These are phyloP conservation scores for Aphis gossypii DNA, from an alignment of 1,140 invertebrate genomes.

Conservation along the genomic window DNA sequence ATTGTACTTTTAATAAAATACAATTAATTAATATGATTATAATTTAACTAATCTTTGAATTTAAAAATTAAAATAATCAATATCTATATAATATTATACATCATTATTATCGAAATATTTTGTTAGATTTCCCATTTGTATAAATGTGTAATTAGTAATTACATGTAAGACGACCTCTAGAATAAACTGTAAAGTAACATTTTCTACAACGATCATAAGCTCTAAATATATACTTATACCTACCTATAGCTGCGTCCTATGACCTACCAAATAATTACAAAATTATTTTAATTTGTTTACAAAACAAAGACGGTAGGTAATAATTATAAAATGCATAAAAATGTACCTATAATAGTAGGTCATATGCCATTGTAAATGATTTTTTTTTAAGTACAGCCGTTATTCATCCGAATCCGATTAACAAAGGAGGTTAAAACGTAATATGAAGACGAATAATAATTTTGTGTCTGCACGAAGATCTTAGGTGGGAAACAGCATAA, in stretches of 20 bases:
- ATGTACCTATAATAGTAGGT: neutral
- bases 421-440: neutral
- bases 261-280: neutral
- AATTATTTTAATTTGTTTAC: neutral
- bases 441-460: slow-evolving; percentile 31
- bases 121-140: neutral
- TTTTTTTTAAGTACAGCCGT: neutral
- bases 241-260: neutral
- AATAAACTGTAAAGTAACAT: neutral
- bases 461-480: neutral
- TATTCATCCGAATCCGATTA: neutral
- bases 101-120: neutral
- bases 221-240: neutral
- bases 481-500: neutral
- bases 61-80: neutral
- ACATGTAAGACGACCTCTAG: neutral
- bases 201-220: neutral
- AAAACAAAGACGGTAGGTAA: neutral
- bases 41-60: neutral
- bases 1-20: neutral
- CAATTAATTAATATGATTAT: neutral
- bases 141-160: neutral
- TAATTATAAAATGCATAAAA: neutral
- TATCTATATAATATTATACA: neutral
- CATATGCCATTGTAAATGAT: neutral